Conservation (phyloP, 2,113 vertebrate genomes). For the Cheilinus undulatus region DNA sequence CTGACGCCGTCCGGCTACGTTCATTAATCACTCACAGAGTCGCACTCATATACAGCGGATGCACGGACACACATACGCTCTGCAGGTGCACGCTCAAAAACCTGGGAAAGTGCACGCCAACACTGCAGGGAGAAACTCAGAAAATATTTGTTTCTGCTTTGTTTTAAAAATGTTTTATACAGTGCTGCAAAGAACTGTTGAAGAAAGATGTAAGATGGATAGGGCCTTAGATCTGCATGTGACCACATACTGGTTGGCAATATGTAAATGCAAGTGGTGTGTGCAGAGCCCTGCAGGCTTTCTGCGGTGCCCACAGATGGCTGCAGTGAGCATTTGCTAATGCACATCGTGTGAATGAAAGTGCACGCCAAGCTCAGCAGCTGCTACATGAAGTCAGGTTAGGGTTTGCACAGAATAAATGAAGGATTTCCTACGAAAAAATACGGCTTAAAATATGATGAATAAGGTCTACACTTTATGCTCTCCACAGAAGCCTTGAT, state of each 20-base stretch:
- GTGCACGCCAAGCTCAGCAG: slow-evolving; percentile 50
- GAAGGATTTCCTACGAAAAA: not conserved
- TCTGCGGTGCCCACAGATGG: slow-evolving; percentile 69
- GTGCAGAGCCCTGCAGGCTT: slow-evolving; percentile 59
- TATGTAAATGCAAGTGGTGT: slow-evolving; percentile 42
- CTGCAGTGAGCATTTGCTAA: slow-evolving; percentile 62
- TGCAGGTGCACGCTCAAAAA: slow-evolving; percentile 17
- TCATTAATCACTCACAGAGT: slow-evolving; percentile 74
- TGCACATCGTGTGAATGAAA: slow-evolving; percentile 55
- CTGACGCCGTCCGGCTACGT: slow-evolving; percentile 64
- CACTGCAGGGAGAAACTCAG: not conserved
- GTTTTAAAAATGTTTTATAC: not conserved
- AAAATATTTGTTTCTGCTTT: slow-evolving; percentile 8
- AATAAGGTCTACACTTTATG: not conserved
- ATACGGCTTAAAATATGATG: not conserved
- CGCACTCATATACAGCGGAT: not conserved
- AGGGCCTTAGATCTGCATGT: slow-evolving; percentile 14
- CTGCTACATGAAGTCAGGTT: slow-evolving; percentile 35
- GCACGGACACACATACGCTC: slow-evolving; percentile 1
- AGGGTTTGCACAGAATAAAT: slow-evolving; percentile 5
- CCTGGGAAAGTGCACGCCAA: not conserved
- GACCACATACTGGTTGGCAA: slow-evolving; percentile 22
- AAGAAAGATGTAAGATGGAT: not conserved
- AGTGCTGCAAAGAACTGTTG: not conserved
- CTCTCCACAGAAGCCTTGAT: not conserved